Evolutionary conservation across 1,140 invertebrate genomes (phyloP).

Genomic region (Papilio polytes): DNA sequence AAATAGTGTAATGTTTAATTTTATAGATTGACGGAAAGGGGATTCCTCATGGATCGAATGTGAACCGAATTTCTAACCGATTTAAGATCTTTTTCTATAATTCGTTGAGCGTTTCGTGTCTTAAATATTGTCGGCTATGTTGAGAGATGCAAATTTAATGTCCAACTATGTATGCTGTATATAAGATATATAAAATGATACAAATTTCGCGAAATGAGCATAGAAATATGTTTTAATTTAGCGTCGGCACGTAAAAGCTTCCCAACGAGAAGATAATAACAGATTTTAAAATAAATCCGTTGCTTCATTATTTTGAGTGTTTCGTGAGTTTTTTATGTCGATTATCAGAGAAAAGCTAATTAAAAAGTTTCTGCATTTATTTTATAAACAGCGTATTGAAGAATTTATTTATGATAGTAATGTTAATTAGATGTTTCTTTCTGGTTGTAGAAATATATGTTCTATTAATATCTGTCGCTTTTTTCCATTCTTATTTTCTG

Average conservation of each 20-base stretch:
- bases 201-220: slow-evolving; percentile 27
- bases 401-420: background rate
- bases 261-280: slow-evolving; percentile 63
- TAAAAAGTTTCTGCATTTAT: slow-evolving; percentile 17
- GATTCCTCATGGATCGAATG: background rate
- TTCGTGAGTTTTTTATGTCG: slow-evolving; percentile 16
- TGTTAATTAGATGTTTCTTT: background rate
- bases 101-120: background rate
- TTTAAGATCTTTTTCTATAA: background rate
- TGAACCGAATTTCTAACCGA: background rate
- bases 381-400: background rate
- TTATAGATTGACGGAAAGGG: background rate
- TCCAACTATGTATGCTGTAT: background rate
- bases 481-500: background rate
- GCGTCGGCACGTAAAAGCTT: slow-evolving; percentile 50
- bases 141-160: background rate
- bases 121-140: background rate
- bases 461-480: background rate
- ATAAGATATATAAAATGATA: slow-evolving; percentile 28
- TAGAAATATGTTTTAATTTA: slow-evolving; percentile 62
- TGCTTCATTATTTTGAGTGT: slow-evolving; percentile 63
- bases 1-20: background rate
- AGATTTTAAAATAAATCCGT: slow-evolving; percentile 66
- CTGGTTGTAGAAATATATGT: background rate
- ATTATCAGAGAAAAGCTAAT: slow-evolving; percentile 32